Percentiles rank a stretch among this genome's conserved stretches.
Evolutionary conservation across 1,140 invertebrate species (phyloP).

Genomic region (Philopotamus ludificatus): DNA sequence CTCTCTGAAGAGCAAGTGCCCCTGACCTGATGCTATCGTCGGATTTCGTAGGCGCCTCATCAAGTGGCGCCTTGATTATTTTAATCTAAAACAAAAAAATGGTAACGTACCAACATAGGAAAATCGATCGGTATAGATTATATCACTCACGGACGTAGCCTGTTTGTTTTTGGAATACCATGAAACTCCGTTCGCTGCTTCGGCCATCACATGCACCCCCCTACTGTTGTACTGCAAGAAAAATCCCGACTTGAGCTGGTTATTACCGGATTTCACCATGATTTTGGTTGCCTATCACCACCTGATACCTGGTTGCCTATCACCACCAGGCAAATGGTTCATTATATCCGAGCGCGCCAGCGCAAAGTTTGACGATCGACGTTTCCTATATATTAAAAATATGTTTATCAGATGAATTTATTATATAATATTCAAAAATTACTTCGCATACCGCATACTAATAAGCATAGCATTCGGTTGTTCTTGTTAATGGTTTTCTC

Average conservation of each 20-base stretch:
- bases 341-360: constrained; percentile 67
- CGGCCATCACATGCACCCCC: constrained; percentile 92
- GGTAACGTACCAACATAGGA: not conserved
- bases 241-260: too few relatives aligned
- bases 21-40: constrained; percentile 86
- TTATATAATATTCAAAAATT: too few relatives aligned
- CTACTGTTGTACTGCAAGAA: too few relatives aligned
- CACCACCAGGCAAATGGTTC: constrained; percentile 71
- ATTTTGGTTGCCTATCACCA: too few relatives aligned
- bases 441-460: too few relatives aligned
- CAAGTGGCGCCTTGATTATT: constrained; percentile 99
- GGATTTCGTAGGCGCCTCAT: constrained; percentile 98
- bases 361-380: constrained; percentile 56
- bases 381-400: too few relatives aligned
- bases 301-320: constrained; percentile 64
- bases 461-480: too few relatives aligned
- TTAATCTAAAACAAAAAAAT: constrained; percentile 62
- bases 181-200: constrained; percentile 96
- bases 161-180: constrained; percentile 99
- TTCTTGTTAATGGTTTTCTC: too few relatives aligned
- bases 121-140: too few relatives aligned
- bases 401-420: too few relatives aligned
- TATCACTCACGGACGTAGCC: constrained; percentile 81
- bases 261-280: too few relatives aligned
- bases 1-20: constrained; percentile 94